A percentile compares a stretch with the other conserved stretches of the same genome.
phyloP scores from a whole-genome alignment of 92 coral and sea anemone species.

The Phymanthus crucifer region DNA sequence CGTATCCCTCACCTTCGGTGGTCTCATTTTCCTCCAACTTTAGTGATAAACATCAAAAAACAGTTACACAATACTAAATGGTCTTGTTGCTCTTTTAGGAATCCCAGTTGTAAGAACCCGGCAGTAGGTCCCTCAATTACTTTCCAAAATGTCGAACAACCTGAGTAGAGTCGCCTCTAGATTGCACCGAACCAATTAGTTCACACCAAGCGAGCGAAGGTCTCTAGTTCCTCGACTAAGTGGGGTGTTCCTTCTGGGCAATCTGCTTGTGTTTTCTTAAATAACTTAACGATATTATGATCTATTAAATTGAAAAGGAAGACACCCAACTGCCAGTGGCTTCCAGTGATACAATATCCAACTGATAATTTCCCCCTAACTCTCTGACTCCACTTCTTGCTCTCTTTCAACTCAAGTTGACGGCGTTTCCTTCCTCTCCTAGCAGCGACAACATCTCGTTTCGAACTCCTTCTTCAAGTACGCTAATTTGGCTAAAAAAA shows the following conservation, averaged over 20 bases:
- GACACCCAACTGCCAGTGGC: background rate
- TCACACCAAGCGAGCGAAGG: background rate
- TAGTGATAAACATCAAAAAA: background rate
- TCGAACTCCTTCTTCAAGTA: background rate
- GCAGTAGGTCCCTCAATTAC: background rate
- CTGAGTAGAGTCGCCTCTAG: background rate
- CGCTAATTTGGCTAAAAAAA: background rate
- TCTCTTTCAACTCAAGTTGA: background rate
- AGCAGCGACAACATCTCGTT: background rate
- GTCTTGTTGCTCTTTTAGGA: background rate
- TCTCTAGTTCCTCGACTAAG: background rate
- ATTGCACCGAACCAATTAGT: background rate
- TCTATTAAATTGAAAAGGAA: background rate
- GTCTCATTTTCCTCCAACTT: background rate
- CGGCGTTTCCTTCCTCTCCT: background rate
- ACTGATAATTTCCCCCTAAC: background rate
- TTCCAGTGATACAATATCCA: conserved; percentile 3
- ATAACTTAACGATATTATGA: background rate
- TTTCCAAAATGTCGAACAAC: background rate
- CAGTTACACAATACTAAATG: background rate
- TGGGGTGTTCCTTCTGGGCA: background rate
- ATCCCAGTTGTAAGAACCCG: background rate
- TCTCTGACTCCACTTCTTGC: background rate
- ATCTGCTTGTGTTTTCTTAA: background rate
- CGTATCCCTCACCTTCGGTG: background rate